phyloP scores from a whole-genome alignment of 2,888 invertebrate species.

The Cecidostiba fungosa region DNA sequence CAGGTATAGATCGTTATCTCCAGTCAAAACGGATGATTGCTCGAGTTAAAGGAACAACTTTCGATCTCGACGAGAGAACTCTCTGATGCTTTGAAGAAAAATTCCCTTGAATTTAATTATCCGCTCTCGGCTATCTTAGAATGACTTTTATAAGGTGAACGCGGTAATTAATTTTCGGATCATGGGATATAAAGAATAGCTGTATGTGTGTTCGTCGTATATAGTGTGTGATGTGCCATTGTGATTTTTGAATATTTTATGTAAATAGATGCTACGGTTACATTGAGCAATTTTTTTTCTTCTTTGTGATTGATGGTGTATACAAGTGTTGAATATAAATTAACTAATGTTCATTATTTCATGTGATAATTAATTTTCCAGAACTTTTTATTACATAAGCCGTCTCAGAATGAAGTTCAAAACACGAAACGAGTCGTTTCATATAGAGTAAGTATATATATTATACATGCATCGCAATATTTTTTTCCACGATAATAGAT shows the following conservation, averaged over 20 bases:
- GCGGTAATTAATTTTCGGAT: conserved; percentile 4
- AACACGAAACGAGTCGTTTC: no score
- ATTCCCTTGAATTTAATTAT: conserved; percentile 27
- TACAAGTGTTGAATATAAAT: background rate
- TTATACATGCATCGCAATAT: no score
- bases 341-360: background rate
- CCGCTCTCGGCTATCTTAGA: background rate
- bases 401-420: no score
- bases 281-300: background rate
- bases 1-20: conserved; percentile 27
- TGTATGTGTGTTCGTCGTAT: background rate
- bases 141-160: background rate
- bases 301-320: background rate
- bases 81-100: background rate
- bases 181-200: background rate
- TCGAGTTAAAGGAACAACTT: conserved; percentile 21
- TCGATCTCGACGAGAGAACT: background rate
- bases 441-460: no score
- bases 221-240: no score
- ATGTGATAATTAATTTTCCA: background rate
- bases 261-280: background rate
- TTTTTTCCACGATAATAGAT: background rate
- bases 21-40: conserved; percentile 48
- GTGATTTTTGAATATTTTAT: conserved; percentile 1
- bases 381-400: background rate